Base-by-base conservation (phyloP, 2,113 vertebrate genomes). In the Hippopotamus amphibius region DNA sequence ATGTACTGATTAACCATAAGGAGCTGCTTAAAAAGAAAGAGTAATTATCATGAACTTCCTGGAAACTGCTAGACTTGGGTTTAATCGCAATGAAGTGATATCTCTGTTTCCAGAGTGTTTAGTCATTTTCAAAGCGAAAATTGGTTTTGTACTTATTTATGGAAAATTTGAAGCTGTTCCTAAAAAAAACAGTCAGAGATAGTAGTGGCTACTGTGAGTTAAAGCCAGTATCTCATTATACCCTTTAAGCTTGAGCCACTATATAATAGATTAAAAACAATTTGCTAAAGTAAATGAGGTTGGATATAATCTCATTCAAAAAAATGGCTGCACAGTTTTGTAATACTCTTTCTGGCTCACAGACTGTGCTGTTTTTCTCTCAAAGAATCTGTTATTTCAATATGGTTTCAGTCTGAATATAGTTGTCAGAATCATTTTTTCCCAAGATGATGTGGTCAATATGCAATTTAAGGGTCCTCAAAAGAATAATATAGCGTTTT, bases 1-100 rank as follows among this genome's bases (percentile, higher is more conserved):
- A 97, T 98, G 93, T 94, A 81, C 69, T 98, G 95, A 98, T 97
- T 98, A 98, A 97, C 81, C 53, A 93, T 84, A 93, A 93, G 22
- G 88, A 97, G 15, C 43, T 97, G 24, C 79, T 95, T 97, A 77
- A 95, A 97, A 98, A 87, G 90, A 97, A 97, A 93, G n/a, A 24
- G 88, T 83, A 81, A 87, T 37, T 87, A 95, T 95, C 92, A 88
- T 95, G 96, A 95, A 96, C 57, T 90, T 74, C 28, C 41, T 85
- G 79, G 83, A 92, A 97, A 81, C 26, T 76, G 46, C 71, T 94
- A 65, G 41, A 96, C 28, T 88, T 85, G 21, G 19, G 87, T 84
- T 88, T 85, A 82, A 81, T 82, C 55, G 86, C 0, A 43, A 3
- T 22, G 63, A 81, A 94, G 97, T 89, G 48, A 48, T 5, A 96